Percentiles rank a stretch among this genome's conserved stretches.
These are phyloP conservation scores for Sebastes melanostomus DNA, from an alignment of 2,797 vertebrate genomes.

Conservation along the genomic window DNA sequence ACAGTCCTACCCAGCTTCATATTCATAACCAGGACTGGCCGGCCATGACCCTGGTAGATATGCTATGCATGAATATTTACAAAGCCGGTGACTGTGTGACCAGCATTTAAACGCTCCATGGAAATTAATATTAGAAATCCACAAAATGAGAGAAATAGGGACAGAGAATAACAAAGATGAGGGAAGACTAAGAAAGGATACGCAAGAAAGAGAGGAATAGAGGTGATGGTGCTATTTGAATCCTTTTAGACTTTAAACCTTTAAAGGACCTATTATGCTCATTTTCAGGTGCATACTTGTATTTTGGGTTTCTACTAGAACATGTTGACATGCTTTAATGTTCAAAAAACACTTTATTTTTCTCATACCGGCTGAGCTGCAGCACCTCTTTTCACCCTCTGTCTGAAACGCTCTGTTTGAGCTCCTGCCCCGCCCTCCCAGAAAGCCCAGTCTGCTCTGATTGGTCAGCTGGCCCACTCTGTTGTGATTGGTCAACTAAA, in stretches of 20 bases:
- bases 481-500: neutral
- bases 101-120: neutral
- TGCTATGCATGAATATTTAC: slow-evolving; percentile 29
- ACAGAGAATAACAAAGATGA: neutral
- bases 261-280: neutral
- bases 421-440: neutral
- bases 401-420: neutral
- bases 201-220: neutral
- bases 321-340: no score
- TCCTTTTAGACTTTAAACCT: neutral
- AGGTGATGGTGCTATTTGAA: neutral
- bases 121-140: neutral
- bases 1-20: neutral
- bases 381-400: neutral
- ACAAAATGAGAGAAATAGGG: neutral
- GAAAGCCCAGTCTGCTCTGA: neutral
- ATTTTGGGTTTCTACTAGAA: no score
- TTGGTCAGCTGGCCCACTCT: neutral
- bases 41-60: neutral
- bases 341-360: neutral
- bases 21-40: neutral
- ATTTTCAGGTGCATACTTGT: no score
- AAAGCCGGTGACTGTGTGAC: neutral
- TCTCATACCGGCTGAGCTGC: neutral
- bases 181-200: neutral